phyloP scores from a whole-genome alignment of 2,797 vertebrate species.

The Anguilla obscura region DNA sequence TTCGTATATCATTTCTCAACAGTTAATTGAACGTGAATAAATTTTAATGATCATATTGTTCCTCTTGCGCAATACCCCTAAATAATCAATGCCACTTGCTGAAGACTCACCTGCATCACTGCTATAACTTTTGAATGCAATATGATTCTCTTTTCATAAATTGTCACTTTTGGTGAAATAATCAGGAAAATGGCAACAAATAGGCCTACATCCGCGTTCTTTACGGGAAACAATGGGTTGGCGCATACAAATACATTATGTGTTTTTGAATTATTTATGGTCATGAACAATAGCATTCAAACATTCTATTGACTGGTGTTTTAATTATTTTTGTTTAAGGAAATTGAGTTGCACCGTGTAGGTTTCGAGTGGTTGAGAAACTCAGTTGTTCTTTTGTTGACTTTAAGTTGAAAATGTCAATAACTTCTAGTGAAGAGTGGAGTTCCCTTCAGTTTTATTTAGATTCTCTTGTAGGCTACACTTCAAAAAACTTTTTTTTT shows the following conservation, averaged over 20 bases:
- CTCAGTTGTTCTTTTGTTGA: conserved; percentile 19
- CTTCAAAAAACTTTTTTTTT: not conserved
- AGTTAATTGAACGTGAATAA: not conserved
- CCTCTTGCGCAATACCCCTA: not conserved
- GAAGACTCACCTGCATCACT: not conserved
- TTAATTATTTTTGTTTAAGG: conserved; percentile 21
- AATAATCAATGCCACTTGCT: not conserved
- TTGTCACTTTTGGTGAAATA: not conserved
- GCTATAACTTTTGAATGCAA: not conserved
- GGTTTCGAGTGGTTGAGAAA: not conserved
- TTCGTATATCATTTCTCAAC: no score
- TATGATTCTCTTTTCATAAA: not conserved
- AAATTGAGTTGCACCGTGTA: not conserved
- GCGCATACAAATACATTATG: not conserved
- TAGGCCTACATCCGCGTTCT: not conserved
- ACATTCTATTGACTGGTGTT: not conserved
- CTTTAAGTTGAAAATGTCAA: not conserved
- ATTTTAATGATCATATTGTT: not conserved
- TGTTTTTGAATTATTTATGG: not conserved
- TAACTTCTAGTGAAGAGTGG: not conserved
- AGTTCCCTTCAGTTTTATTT: not conserved
- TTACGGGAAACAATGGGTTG: not conserved
- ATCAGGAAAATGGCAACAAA: not conserved
- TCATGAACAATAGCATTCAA: not conserved
- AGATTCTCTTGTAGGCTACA: not conserved